These are phyloP conservation scores for Chondrosia reniformis DNA, from an alignment of 37 sponge, comb jelly and placozoan genomes.

Conservation along the genomic window DNA sequence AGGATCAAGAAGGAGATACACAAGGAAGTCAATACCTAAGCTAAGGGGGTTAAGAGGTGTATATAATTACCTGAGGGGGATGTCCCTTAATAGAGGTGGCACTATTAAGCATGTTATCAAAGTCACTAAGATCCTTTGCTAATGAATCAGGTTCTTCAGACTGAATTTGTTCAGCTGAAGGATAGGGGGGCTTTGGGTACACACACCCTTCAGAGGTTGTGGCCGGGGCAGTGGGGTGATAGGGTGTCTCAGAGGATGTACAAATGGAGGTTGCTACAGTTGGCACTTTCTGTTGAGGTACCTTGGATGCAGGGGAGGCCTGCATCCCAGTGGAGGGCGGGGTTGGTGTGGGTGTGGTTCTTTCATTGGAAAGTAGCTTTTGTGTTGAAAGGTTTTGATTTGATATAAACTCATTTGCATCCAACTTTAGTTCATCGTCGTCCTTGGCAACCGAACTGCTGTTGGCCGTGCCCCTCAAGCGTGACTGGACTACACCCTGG, in stretches of 20 bases:
- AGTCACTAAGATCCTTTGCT: not conserved
- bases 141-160: not conserved
- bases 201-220: not conserved
- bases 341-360: not conserved
- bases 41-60: not conserved
- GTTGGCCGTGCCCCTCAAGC: not conserved
- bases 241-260: not conserved
- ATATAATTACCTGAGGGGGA: no score
- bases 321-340: not conserved
- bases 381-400: not conserved
- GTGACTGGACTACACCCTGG: not conserved
- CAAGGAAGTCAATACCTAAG: not conserved
- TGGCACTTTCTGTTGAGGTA: not conserved
- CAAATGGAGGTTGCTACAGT: not conserved
- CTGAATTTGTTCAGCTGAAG: not conserved
- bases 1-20: not conserved
- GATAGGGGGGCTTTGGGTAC: not conserved
- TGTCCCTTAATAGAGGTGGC: no score
- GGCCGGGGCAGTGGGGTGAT: not conserved
- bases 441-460: not conserved
- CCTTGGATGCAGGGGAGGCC: not conserved
- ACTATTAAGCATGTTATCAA: not conserved
- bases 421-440: constrained; percentile 10
- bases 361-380: not conserved
- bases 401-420: not conserved